Percentiles rank a stretch among this genome's conserved stretches.
Evolutionary conservation across 2,113 vertebrate genomes (phyloP).

Genomic region (Polypterus senegalus): DNA sequence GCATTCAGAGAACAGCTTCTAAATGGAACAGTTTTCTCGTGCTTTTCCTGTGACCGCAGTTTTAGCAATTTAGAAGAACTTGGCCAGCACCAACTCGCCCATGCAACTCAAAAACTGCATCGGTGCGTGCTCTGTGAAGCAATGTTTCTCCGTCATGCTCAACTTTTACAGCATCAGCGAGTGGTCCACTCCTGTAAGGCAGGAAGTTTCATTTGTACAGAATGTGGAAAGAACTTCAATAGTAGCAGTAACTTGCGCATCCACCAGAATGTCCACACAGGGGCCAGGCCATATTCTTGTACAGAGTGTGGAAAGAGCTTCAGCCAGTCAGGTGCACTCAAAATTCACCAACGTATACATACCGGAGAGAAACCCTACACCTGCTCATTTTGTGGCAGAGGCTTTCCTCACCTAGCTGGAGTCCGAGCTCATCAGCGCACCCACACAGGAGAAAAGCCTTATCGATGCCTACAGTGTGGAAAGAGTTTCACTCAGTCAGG

Average conservation of each 20-base stretch:
- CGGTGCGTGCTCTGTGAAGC: slow-evolving; percentile 54
- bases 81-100: slow-evolving; percentile 33
- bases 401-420: slow-evolving; percentile 56
- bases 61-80: slow-evolving; percentile 8
- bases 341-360: slow-evolving; percentile 59
- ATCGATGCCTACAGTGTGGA: slow-evolving; percentile 58
- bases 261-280: slow-evolving; percentile 60
- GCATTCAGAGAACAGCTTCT: slow-evolving; percentile 26
- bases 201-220: slow-evolving; percentile 46
- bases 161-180: slow-evolving; percentile 58
- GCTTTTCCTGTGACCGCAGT: neutral
- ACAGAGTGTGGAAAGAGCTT: slow-evolving; percentile 59
- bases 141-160: slow-evolving; percentile 47
- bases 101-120: slow-evolving; percentile 17
- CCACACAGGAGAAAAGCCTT: slow-evolving; percentile 62
- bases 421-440: slow-evolving; percentile 54
- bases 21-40: neutral
- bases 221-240: slow-evolving; percentile 57
- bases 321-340: slow-evolving; percentile 60
- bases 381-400: slow-evolving; percentile 43
- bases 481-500: slow-evolving; percentile 65
- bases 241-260: slow-evolving; percentile 63
- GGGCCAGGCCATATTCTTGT: slow-evolving; percentile 58
- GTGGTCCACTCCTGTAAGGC: slow-evolving; percentile 41
- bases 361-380: slow-evolving; percentile 44